Evolutionary conservation across 30 jellyfish, hydroid and myxozoan species (phyloP).

Genomic region (Aurelia coerulea): DNA sequence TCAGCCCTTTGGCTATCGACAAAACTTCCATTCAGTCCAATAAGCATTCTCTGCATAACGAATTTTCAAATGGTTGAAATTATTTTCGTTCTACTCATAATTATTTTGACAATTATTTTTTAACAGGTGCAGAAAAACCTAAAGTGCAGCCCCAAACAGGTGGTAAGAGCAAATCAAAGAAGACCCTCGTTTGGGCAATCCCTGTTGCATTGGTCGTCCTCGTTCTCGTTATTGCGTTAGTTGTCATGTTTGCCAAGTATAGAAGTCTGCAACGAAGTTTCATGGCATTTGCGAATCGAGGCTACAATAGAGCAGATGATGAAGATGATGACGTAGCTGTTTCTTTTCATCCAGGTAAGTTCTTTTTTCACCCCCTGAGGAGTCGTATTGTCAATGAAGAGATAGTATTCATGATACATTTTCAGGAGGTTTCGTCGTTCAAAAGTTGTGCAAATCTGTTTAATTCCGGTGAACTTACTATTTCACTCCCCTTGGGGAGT

Average conservation of each 20-base stretch:
- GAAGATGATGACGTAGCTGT: conserved; percentile 94
- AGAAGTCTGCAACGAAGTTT: conserved; percentile 91
- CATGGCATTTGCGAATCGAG: conserved; percentile 97
- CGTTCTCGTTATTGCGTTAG: conserved; percentile 73
- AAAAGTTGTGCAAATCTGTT: background rate
- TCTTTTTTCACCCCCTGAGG: background rate
- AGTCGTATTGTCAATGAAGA: background rate
- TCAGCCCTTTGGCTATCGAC: too few species aligned
- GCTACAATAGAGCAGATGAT: conserved; percentile 76
- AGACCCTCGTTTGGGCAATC: conserved; percentile 90
- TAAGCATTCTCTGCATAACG: too few species aligned
- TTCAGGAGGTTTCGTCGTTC: background rate
- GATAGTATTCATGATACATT: background rate
- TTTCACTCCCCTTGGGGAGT: background rate
- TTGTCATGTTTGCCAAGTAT: conserved; percentile 77
- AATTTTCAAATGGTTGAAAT: too few species aligned
- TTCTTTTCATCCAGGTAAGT: conserved; percentile 86
- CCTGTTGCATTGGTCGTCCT: conserved; percentile 94
- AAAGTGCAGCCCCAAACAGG: conserved; percentile 56
- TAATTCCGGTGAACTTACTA: too few species aligned
- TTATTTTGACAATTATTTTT: background rate
- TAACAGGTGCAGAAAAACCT: background rate
- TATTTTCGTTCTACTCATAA: background rate
- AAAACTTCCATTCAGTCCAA: too few species aligned
- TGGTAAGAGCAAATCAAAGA: conserved; percentile 8